Base-by-base conservation (phyloP, 1,140 invertebrate species). In the Metopolophium dirhodum region DNA sequence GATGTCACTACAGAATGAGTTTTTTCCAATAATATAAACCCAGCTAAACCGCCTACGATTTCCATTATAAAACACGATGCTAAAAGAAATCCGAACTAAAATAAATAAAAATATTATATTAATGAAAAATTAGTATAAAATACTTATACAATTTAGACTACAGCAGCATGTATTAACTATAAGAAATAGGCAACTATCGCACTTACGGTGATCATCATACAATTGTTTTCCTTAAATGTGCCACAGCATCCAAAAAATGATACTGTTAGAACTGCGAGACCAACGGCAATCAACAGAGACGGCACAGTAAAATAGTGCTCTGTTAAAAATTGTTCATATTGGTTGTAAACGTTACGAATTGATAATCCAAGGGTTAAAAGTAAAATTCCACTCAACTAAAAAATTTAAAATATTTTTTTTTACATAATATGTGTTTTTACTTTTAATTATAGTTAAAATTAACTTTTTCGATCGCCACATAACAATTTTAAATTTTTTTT, bases 171-270 rank as follows among this genome's bases (percentile, higher is more conserved):
- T 83, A 83, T 37, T 37, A 18, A 82, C 20, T 20, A 37, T 83
- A 83, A 2, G 9, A 83, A 82, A 37, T 47, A 86, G 20, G 37
- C 35, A 37, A 14, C 11, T 49, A n/a, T 91, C 87, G 23, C 49
- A 94, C 97, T 96, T 95, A 98, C 97, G 94, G 97, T 97, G 94
- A 97, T 96, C 54, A 97, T 96, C 97, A 98, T 98, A 95, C 97
- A 98, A 94, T 97, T 96, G 94, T 96, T 98, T 95, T 98, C 97
- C 93, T 97, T 96, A 91, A 97, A 96, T 22, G 98, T 97, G 45
- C 98, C 98, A 95, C 97, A 98, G 95, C 98, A 98, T 94, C 98
- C 98, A 94, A 98, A 97, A 96, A 97, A 98, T 22, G 97, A 97
- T 93, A 98, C 96, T 61, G 97, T 94, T 94, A 98, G 97, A 94